Percentiles rank a stretch among this genome's conserved stretches.
These are phyloP conservation scores for Rhagoletis pomonella DNA, from an alignment of 1,140 invertebrate species.

Conservation along the genomic window DNA sequence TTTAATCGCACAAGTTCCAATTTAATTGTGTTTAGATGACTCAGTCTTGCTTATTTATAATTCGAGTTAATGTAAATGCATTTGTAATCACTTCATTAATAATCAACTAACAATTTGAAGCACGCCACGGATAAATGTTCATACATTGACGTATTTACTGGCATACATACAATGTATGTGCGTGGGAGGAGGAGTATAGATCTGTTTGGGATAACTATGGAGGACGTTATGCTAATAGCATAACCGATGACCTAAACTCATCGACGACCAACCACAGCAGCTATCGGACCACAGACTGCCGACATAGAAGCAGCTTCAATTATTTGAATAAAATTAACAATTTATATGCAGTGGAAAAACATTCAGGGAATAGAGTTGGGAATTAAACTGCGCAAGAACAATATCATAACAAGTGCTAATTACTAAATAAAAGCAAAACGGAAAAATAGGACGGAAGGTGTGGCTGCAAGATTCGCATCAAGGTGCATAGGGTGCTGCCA, in stretches of 20 bases:
- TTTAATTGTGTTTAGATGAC: neutral
- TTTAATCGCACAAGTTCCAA: neutral
- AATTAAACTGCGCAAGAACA: conserved; percentile 13
- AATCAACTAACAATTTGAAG: neutral
- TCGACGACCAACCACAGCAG: neutral
- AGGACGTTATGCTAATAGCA: too few species aligned
- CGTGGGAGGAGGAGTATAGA: neutral
- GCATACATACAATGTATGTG: neutral
- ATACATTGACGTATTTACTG: too few species aligned
- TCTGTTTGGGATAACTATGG: too few species aligned
- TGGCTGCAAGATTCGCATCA: neutral
- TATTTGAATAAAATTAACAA: conserved; percentile 22
- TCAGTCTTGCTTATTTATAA: neutral
- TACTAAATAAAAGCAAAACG: neutral
- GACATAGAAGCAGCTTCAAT: neutral
- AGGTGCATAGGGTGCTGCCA: neutral
- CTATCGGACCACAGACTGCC: neutral
- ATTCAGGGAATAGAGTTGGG: neutral
- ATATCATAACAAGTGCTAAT: conserved; percentile 40
- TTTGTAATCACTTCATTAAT: conserved; percentile 51
- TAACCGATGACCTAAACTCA: neutral
- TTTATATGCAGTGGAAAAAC: conserved; percentile 3
- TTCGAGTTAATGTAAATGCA: neutral
- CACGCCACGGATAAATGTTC: neutral
- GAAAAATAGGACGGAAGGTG: neutral